These are phyloP conservation scores for Helicoverpa assulta DNA, from an alignment of 2,888 invertebrate species.

Conservation along the genomic window DNA sequence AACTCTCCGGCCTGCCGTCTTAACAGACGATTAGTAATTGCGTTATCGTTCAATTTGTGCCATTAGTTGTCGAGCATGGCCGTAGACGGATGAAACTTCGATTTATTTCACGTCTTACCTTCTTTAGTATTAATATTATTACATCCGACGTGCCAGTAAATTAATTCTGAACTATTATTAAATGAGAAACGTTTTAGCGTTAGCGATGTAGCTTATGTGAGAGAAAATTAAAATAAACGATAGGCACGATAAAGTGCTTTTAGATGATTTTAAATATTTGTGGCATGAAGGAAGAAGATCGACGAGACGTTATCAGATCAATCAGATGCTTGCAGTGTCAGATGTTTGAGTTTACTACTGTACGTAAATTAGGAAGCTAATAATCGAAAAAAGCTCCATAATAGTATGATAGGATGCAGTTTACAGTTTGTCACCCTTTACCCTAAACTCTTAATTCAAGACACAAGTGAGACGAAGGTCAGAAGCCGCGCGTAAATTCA, in stretches of 20 bases:
- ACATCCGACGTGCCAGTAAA: constrained; percentile 39
- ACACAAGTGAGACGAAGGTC: too few species aligned
- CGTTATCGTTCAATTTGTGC: constrained; percentile 72
- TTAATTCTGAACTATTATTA: constrained; percentile 23
- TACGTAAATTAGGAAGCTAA: too few species aligned
- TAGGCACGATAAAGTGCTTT: not conserved
- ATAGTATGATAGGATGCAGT: too few species aligned
- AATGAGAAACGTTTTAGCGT: constrained; percentile 11
- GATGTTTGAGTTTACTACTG: not conserved
- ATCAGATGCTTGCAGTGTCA: too few species aligned
- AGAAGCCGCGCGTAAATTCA: not conserved
- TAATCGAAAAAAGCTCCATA: too few species aligned
- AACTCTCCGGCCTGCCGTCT: constrained; percentile 62
- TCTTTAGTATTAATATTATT: constrained; percentile 60
- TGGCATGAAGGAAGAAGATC: too few species aligned
- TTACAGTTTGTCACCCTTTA: too few species aligned
- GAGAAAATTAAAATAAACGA: not conserved
- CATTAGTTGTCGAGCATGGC: constrained; percentile 55
- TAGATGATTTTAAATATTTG: too few species aligned
- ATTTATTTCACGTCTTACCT: constrained; percentile 63
- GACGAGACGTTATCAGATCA: too few species aligned
- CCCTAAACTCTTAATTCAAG: too few species aligned
- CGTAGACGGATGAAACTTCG: constrained; percentile 59
- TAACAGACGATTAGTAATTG: constrained; percentile 67
- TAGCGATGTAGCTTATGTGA: not conserved